Evolutionary conservation across 2,113 vertebrate genomes (phyloP).

Genomic region (Etia nguti): DNA sequence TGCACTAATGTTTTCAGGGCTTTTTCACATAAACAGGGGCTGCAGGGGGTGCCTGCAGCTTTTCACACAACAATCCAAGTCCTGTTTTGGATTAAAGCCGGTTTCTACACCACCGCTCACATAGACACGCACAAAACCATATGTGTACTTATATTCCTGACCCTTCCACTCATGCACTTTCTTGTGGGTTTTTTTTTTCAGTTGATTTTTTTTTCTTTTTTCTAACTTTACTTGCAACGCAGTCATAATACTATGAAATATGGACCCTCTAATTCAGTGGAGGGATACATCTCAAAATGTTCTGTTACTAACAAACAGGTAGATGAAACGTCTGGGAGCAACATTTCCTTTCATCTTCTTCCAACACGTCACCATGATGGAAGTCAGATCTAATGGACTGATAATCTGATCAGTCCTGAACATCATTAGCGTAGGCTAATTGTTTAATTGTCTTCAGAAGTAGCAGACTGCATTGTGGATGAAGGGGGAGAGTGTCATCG

Average conservation of each 20-base stretch:
- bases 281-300: neutral
- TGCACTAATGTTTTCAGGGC: conserved; percentile 26
- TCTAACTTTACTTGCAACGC: neutral
- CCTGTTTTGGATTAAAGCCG: conserved; percentile 59
- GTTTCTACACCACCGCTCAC: neutral
- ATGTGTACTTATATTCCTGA: neutral
- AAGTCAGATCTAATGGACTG: neutral
- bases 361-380: neutral
- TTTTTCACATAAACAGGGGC: conserved; percentile 47
- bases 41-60: conserved; percentile 36
- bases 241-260: neutral
- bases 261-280: neutral
- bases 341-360: neutral
- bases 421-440: neutral
- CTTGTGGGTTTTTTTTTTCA: neutral
- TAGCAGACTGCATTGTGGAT: neutral
- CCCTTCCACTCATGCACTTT: neutral
- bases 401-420: conserved; percentile 5
- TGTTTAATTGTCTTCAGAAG: neutral
- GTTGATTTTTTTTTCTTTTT: neutral
- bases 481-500: neutral
- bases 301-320: neutral
- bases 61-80: conserved; percentile 46
- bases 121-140: neutral
- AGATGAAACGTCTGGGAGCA: neutral